A percentile compares a stretch with the other conserved stretches of the same genome.
Evolutionary conservation across 2,113 vertebrate genomes (phyloP).

Genomic region (Lipotes vexillifer): DNA sequence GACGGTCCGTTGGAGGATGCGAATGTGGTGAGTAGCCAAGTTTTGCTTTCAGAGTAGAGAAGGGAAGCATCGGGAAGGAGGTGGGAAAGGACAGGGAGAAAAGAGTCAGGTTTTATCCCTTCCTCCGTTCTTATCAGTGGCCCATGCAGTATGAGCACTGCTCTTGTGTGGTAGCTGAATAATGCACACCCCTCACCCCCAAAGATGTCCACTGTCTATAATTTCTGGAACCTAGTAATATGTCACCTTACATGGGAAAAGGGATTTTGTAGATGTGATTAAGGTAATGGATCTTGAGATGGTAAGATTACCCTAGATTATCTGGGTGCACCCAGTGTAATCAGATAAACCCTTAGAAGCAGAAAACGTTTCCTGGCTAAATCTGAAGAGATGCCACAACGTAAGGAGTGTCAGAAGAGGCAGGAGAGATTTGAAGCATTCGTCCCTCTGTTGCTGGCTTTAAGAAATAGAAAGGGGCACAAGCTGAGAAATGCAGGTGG

Average conservation of each 20-base stretch:
- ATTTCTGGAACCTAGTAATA: neutral
- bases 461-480: neutral
- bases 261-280: neutral
- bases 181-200: rapidly evolving
- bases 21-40: neutral
- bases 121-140: neutral
- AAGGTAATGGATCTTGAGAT: neutral
- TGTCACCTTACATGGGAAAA: neutral
- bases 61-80: neutral
- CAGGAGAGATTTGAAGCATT: no score
- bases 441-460: rapidly evolving
- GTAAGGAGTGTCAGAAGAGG: neutral
- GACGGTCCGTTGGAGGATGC: neutral
- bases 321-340: neutral
- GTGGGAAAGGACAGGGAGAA: neutral
- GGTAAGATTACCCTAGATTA: neutral
- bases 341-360: neutral
- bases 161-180: no score
- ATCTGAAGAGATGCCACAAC: neutral
- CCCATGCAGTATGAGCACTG: neutral
- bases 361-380: neutral
- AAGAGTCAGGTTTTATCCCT: neutral
- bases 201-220: no score
- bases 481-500: neutral
- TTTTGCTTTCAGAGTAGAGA: neutral